Percentiles rank a stretch among this genome's conserved stretches.
Evolutionary conservation across 1,140 invertebrate genomes (phyloP).

Genomic region (Anthonomus grandis): DNA sequence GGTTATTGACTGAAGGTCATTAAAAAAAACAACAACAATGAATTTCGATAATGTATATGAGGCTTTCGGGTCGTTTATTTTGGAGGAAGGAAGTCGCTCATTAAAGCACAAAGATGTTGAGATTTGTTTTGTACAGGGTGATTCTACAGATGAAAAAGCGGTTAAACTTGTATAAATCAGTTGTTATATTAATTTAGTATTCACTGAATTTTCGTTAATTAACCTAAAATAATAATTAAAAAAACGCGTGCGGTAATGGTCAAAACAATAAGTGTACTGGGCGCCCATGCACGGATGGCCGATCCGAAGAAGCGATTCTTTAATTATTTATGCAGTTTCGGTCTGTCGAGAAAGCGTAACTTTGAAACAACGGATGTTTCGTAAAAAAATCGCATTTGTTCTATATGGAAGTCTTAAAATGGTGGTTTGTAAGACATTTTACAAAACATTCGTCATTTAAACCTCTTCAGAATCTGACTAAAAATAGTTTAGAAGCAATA

Average conservation of each 20-base stretch:
- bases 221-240: too few relatives aligned
- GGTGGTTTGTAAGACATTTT: constrained; percentile 1
- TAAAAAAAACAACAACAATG: constrained; percentile 11
- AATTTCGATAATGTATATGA: too few relatives aligned
- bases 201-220: too few relatives aligned
- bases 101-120: background rate
- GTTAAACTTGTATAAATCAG: too few relatives aligned
- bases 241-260: background rate
- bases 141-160: too few relatives aligned
- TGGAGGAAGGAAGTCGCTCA: constrained; percentile 8
- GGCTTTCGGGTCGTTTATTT: too few relatives aligned
- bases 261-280: constrained; percentile 13
- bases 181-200: too few relatives aligned
- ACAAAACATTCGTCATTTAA: background rate
- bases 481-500: too few relatives aligned
- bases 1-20: constrained; percentile 39
- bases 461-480: too few relatives aligned
- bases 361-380: constrained; percentile 47
- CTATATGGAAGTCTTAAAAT: constrained; percentile 3
- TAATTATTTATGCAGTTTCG: constrained; percentile 45
- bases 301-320: constrained; percentile 16
- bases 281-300: constrained; percentile 13
- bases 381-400: constrained; percentile 11
- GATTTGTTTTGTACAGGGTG: too few relatives aligned
- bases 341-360: constrained; percentile 48